A percentile compares a stretch with the other conserved stretches of the same genome.
phyloP scores from a whole-genome alignment of 1,140 invertebrate genomes.

The Anoplolepis gracilipes region DNA sequence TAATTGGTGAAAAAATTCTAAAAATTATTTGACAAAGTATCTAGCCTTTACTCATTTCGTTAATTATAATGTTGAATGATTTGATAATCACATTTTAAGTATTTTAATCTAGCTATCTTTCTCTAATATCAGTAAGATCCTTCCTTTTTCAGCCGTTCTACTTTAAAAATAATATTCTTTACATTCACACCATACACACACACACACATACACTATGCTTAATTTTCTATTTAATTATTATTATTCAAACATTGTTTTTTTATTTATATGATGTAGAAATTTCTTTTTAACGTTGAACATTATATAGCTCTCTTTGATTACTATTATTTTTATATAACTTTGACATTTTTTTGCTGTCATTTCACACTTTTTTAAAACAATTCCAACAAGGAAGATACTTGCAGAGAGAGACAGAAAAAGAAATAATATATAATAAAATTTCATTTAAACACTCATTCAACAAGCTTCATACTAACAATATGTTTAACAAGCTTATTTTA shows the following conservation, averaged over 20 bases:
- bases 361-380: constrained; percentile 39
- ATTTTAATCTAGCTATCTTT: neutral
- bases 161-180: constrained; percentile 7
- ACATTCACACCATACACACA: neutral
- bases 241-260: constrained; percentile 2
- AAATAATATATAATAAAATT: constrained; percentile 29
- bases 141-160: neutral
- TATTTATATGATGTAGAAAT: constrained; percentile 9
- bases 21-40: constrained; percentile 3
- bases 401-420: constrained; percentile 1
- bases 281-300: constrained; percentile 19
- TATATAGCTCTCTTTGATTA: neutral
- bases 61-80: neutral
- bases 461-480: constrained; percentile 52
- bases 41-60: neutral
- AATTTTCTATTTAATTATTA: constrained; percentile 6
- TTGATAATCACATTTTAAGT: neutral
- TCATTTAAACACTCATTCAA: constrained; percentile 53
- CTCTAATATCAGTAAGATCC: neutral
- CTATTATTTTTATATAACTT: constrained; percentile 27
- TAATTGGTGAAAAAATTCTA: neutral
- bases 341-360: constrained; percentile 12
- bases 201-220: no score
- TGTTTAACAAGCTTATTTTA: constrained; percentile 53
- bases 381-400: constrained; percentile 7